Evolutionary conservation across 2,797 vertebrate species (phyloP).

Genomic region (Eulemur rubriventer): DNA sequence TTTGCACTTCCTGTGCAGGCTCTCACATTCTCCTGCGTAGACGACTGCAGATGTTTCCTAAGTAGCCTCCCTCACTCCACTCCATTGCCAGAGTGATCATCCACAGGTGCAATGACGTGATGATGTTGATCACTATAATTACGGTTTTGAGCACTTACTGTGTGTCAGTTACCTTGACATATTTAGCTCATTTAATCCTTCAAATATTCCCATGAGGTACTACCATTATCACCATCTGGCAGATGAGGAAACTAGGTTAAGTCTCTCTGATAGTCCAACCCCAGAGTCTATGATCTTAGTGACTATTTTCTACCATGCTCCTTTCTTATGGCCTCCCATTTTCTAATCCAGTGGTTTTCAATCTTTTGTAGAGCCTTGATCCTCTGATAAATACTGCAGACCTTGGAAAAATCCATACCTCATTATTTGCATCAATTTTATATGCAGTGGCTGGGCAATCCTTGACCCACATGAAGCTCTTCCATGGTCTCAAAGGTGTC

Average conservation of each 20-base stretch:
- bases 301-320: neutral
- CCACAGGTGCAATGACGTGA: accelerated
- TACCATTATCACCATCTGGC: too few relatives aligned
- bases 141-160: neutral
- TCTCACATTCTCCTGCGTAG: neutral
- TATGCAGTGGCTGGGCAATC: neutral
- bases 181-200: neutral
- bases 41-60: neutral
- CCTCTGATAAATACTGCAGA: neutral
- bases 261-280: neutral
- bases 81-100: neutral
- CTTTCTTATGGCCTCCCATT: neutral
- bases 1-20: neutral
- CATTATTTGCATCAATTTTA: neutral
- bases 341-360: neutral
- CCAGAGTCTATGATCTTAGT: neutral
- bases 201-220: neutral
- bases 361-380: neutral
- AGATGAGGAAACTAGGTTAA: neutral
- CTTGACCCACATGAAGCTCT: neutral
- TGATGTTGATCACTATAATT: neutral
- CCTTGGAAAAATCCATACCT: neutral
- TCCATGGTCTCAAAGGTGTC: neutral
- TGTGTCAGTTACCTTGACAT: neutral
- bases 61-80: neutral